Percentiles rank a stretch among this genome's conserved stretches.
Evolutionary conservation across 2,888 invertebrate genomes (phyloP).

Genomic region (Melinaea marsaeus): DNA sequence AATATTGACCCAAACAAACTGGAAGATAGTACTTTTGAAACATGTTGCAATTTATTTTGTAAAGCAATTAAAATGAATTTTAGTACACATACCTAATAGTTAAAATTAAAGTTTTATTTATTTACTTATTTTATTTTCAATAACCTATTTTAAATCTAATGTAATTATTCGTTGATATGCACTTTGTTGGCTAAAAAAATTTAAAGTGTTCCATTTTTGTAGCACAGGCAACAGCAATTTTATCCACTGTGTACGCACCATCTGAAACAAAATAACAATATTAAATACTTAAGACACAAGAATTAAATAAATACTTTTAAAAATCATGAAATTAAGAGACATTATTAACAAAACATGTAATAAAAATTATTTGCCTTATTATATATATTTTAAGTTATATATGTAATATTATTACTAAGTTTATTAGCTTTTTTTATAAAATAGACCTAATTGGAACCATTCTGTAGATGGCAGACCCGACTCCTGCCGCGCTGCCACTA

Average conservation of each 20-base stretch:
- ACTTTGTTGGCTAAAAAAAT: constrained; percentile 27
- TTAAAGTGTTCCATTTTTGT: constrained; percentile 35
- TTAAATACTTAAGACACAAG: neutral
- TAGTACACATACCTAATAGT: too few species aligned
- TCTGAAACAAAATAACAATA: constrained; percentile 48
- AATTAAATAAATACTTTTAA: neutral
- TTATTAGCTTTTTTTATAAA: neutral
- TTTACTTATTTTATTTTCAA: too few species aligned
- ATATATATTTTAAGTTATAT: neutral
- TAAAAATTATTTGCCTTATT: neutral
- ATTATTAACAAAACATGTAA: neutral
- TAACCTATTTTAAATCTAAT: neutral
- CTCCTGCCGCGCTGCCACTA: constrained; percentile 79
- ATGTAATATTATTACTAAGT: neutral
- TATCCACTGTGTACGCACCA: constrained; percentile 68
- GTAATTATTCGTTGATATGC: neutral
- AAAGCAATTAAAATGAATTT: too few species aligned
- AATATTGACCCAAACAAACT: too few species aligned
- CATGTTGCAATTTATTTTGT: too few species aligned
- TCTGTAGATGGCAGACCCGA: constrained; percentile 68
- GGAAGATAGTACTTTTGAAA: too few species aligned
- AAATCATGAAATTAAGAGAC: too few species aligned
- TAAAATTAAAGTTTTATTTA: too few species aligned
- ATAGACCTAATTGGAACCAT: constrained; percentile 80
- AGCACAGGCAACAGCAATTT: constrained; percentile 39